Base-by-base conservation (phyloP, 2,797 vertebrate genomes). In the Sebastes wilsoni region DNA sequence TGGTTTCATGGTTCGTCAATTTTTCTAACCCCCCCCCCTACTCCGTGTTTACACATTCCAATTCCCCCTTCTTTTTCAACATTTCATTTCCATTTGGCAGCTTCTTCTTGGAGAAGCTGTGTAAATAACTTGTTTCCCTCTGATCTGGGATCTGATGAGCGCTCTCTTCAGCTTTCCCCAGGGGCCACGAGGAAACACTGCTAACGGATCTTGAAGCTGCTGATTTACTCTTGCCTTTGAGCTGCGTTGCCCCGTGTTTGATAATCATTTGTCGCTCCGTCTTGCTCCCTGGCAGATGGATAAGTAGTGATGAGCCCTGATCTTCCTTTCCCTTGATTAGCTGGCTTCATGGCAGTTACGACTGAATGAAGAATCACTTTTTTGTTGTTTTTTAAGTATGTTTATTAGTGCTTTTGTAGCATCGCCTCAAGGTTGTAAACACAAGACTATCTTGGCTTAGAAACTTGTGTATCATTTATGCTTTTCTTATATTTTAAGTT, bases 91-190 rank as follows among this genome's bases (percentile, higher is more conserved):
- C 38, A 76, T 82, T 84, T 79, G 82, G 56, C 82, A 79, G 68
- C 72, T 75, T 38, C 36, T 81, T 80, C 69, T 83, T 75, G 18
- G 58, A 66, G 62, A 72, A 2, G n/a, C 52, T 70, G 70, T 79
- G 78, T 85, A 87, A 89, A 92, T 77, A 82, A 68, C 55, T 86
- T 2, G 36, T 70, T 86, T 86, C 58, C 49, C 16, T 92, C 60
- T 80, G 87, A 93, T 93, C 42, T 69, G 55, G 70, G 81, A 84
- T 88, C 66, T 83, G 49, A 87, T 87, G 81, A 87, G 59, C 28
- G n/a, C 52, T 73, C 71, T 77, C 30, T 78, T 79, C 78, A 66
- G 72, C 27, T 58, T 75, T 72, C 87, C 80, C 69, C 59, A 11
- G 76, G 66, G 66, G 70, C 75, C 49, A 14, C 13, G 10, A 27